Base-by-base conservation (phyloP, 2,113 vertebrate species). In the Ammodytes dubius region DNA sequence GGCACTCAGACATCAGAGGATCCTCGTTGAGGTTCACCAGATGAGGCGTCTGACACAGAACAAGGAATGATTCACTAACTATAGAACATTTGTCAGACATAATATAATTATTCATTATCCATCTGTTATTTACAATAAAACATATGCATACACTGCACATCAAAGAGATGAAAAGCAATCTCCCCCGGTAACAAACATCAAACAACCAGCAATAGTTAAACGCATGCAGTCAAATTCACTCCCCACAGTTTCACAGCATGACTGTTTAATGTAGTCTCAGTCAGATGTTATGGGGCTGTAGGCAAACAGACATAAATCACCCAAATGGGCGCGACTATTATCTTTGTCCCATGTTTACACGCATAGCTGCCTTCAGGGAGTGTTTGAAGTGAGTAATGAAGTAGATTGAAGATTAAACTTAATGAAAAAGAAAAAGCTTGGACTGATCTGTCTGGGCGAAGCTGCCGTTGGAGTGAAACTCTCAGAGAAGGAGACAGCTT, bases 11-110 rank as follows among this genome's bases (percentile, higher is more conserved):
- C 98, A 99, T 99, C 87, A 99, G 93, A 0, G 98, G 98, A 81
- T 99, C 98, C 88, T 99, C 98, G 0, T 99, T 99, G 53, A 99
- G 95, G 90, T 99, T 99, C 91, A 99, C 98, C 47, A 99, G 93
- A 86, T 99, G 98, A 0, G 98, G 98, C 0, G 98, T 99, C 98
- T 99, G 84, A 66, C 50, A 79, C 45, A 87, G 27, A 83, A 73
- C 0, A 53, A 70, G 11, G 13, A 82, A 58, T 8, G 0, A 70
- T 79, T 82, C 56, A 84, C 17, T 43, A 9, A 79, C n/a, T 52
- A 27, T 54, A 45, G 43, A 59, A 60, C 71, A 64, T 40, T 11
- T 9, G 46, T 37, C 1, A 54, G 35, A 39, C 35, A 57, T 54
- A 64, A 64, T 19, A 60, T 42, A 71, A 46, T 63, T 7, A 45